Evolutionary conservation across 2,888 invertebrate species (phyloP).

Genomic region (Clanis bilineata): DNA sequence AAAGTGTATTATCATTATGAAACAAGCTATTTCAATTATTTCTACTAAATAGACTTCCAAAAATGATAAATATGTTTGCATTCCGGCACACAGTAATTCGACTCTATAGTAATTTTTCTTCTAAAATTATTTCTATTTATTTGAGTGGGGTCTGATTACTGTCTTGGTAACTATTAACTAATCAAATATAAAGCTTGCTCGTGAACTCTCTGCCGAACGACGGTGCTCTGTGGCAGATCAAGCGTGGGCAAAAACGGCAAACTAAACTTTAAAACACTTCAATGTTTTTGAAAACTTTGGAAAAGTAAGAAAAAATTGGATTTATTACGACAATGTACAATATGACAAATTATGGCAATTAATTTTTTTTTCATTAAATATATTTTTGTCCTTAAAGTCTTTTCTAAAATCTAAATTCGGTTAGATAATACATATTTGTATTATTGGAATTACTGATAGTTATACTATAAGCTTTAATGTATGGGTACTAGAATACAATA

Average conservation of each 20-base stretch:
- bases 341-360: neutral
- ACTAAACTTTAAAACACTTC: slow-evolving; percentile 7
- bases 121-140: slow-evolving; percentile 1
- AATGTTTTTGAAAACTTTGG: neutral
- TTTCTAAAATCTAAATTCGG: neutral
- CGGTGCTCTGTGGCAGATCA: slow-evolving; percentile 53
- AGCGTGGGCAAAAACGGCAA: slow-evolving; percentile 45
- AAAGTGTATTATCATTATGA: too few relatives aligned
- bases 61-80: neutral
- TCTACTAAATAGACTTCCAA: neutral
- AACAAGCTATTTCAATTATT: too few relatives aligned
- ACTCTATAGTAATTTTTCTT: neutral
- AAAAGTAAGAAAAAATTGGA: neutral
- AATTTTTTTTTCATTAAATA: neutral
- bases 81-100: neutral
- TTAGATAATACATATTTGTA: neutral
- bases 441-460: too few relatives aligned
- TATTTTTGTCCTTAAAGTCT: neutral
- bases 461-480: neutral
- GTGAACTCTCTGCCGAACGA: slow-evolving; percentile 34
- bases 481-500: neutral
- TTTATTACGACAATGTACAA: too few relatives aligned
- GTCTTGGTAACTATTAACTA: slow-evolving; percentile 18
- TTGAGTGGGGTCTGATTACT: slow-evolving; percentile 6
- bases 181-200: slow-evolving; percentile 47